Conservation (phyloP, 2,113 vertebrate species). For the Narcine bancroftii region DNA sequence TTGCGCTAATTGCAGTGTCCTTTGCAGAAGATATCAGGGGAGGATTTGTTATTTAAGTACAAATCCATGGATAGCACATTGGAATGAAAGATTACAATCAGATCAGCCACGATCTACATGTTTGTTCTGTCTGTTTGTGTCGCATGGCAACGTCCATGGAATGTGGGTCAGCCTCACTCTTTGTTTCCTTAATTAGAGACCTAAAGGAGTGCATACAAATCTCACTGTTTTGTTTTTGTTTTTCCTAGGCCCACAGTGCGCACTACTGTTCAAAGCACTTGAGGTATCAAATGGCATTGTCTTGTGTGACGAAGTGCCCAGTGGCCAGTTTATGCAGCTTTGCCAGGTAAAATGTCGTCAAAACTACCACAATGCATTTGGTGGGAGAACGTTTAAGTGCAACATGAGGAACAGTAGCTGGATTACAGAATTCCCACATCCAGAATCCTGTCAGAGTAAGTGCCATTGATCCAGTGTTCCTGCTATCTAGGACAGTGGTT, state of each 20-base stretch:
- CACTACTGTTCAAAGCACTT: conserved; percentile 46
- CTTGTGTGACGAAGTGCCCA: conserved; percentile 49
- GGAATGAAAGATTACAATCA: not conserved
- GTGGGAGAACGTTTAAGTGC: conserved; percentile 51
- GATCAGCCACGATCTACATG: too few relatives aligned
- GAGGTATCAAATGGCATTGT: conserved; percentile 57
- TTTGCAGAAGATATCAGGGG: not conserved
- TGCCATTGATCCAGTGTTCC: conserved; percentile 22
- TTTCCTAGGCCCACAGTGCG: conserved; percentile 60
- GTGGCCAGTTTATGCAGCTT: conserved; percentile 47
- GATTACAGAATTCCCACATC: conserved; percentile 50
- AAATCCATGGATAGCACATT: not conserved
- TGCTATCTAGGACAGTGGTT: too few relatives aligned
- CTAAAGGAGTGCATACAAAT: not conserved
- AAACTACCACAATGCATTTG: conserved; percentile 58
- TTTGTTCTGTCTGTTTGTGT: too few relatives aligned
- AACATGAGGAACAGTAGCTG: conserved; percentile 50
- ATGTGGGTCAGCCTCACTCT: not conserved
- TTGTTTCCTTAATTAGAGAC: not conserved
- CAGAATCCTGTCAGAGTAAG: conserved; percentile 70
- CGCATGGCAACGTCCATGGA: too few relatives aligned
- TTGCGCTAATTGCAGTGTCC: not conserved
- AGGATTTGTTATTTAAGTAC: not conserved
- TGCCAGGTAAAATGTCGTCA: conserved; percentile 62
- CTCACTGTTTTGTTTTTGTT: not conserved